Percentiles rank a stretch among this genome's conserved stretches.
Evolutionary conservation across 2,797 vertebrate genomes (phyloP).

Genomic region (Danio aesculapii): DNA sequence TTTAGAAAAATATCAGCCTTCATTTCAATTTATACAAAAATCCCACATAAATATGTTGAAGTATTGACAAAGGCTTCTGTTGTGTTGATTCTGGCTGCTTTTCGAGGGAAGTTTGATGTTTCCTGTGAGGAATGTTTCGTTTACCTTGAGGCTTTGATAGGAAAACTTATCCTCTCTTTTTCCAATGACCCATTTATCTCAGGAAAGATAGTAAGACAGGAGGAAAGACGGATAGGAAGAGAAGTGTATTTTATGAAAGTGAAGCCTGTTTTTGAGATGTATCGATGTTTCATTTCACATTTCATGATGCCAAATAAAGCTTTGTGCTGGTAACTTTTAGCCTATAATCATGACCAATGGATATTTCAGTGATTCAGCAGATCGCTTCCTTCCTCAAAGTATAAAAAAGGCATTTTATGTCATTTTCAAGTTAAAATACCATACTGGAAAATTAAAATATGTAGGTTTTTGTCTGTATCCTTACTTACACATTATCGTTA

Average conservation of each 20-base stretch:
- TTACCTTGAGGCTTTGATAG: conserved; percentile 18
- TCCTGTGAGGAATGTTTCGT: conserved; percentile 16
- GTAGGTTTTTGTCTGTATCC: background rate
- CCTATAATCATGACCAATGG: background rate
- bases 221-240: background rate
- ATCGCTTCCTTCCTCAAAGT: background rate
- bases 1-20: conserved; percentile 11
- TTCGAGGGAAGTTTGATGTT: conserved; percentile 37
- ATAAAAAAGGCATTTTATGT: background rate
- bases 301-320: background rate
- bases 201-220: conserved; percentile 10
- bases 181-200: conserved; percentile 25
- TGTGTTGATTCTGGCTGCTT: conserved; percentile 42
- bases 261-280: conserved; percentile 1
- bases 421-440: background rate
- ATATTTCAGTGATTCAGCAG: background rate
- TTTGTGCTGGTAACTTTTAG: conserved; percentile 2
- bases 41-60: conserved; percentile 8
- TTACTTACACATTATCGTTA: background rate
- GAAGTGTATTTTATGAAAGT: background rate
- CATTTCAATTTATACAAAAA: conserved; percentile 23
- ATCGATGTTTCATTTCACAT: background rate
- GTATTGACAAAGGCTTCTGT: conserved; percentile 38
- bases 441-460: background rate
- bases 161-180: conserved; percentile 14